Base-by-base conservation (phyloP, 2,888 invertebrate genomes). In the Tenthredo amoena region DNA sequence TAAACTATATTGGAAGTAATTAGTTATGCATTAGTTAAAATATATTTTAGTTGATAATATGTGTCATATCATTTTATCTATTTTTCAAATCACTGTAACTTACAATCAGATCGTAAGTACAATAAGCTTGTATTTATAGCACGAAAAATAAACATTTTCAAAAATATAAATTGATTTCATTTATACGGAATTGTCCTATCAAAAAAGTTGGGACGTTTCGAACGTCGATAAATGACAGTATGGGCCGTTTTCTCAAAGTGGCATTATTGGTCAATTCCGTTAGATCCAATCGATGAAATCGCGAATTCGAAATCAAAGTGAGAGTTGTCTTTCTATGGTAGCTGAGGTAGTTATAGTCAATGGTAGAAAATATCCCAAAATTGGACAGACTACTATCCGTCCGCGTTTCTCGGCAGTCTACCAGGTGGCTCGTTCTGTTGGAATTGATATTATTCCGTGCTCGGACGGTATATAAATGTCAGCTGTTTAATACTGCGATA, bases 401-500 rank as follows among this genome's bases (percentile, higher is more conserved):
- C 62, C 62, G 62, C 62, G 62, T 62, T 62, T 21, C 26, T 62
- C 26, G 55, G 62, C 62, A 26, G 62, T 62, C 10, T 26, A 62
- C 62, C 62, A 62, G 62, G 72, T 43, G 72, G 72, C 72, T n/a
- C 18, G 71, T n/a, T 37, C 71, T 37, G 15, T 71, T 71, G n/a
- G 6, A 12, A 21, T 74, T 74, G 43, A 1, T 31, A 9, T 21
- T 74, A 74, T 43, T 10, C 43, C 43, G 21, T 74, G 72, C 26
- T 74, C 72, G 72, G 72, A 50, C 31, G n/a, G 55, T 34, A 34
- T 50, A 43, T 43, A 74, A 21, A 77, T 77, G 77, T 77, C 77
- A 77, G 77, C 77, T 77, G 26, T 77, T 77, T 47, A 34, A 77
- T 21, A 6, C n/a, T 21, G n/a, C n/a, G 43, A 43, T 40, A 43